Conservation (phyloP, 2,797 vertebrate genomes). For the Hydrophis major region DNA sequence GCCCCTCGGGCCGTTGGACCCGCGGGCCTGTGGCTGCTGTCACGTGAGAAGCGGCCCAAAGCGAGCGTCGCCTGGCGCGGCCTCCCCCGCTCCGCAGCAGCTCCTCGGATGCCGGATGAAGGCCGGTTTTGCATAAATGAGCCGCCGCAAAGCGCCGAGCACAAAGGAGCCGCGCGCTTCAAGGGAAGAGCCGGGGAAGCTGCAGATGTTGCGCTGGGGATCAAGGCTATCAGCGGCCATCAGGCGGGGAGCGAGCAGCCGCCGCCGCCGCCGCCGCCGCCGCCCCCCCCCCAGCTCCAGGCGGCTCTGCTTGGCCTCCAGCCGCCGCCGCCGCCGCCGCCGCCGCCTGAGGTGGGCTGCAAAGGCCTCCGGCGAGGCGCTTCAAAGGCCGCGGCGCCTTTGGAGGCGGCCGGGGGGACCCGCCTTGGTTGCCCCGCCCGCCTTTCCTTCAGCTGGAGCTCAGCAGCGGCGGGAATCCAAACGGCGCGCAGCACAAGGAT, state of each 20-base stretch:
- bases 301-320: slow-evolving; percentile 22
- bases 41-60: background rate
- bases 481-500: background rate
- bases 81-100: background rate
- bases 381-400: slow-evolving; percentile 57
- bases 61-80: background rate
- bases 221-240: slow-evolving; percentile 60
- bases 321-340: too few relatives aligned
- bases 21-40: background rate
- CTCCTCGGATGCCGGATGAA: slow-evolving; percentile 8
- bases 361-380: slow-evolving; percentile 47
- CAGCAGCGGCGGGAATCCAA: background rate
- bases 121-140: slow-evolving; percentile 44
- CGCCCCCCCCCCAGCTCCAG: accelerated
- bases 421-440: background rate
- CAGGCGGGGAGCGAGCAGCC: slow-evolving; percentile 51
- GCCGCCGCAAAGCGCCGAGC: slow-evolving; percentile 56
- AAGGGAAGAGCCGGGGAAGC: slow-evolving; percentile 51
- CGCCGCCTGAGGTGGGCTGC: slow-evolving; percentile 52
- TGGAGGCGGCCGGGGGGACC: slow-evolving; percentile 27
- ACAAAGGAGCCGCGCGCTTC: slow-evolving; percentile 58
- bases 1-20: too few relatives aligned
- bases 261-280: background rate
- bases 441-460: background rate
- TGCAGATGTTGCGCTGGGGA: slow-evolving; percentile 57